Evolutionary conservation across 2,888 invertebrate genomes (phyloP), one percentile per base, ranked within the genome.

Genomic region (Ennomos fuscantarius): DNA sequence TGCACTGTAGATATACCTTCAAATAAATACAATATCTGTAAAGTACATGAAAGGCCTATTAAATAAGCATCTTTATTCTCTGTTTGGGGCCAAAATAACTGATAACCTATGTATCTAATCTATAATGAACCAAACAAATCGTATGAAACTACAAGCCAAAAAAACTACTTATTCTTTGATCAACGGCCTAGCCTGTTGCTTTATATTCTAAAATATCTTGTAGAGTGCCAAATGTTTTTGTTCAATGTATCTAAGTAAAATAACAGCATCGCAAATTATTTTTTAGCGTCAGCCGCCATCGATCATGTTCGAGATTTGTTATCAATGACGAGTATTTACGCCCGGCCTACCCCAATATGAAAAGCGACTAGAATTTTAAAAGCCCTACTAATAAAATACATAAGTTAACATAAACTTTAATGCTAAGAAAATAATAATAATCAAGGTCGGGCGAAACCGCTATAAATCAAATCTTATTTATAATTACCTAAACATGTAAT

Each of bases 61-160:
- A 41, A 36, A 39, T 12, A 31, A 41, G 32, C 33, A 39, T 55
- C 24, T n/a, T 13, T 49, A 10, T 42, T 55, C 36, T 48, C 34
- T 44, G 44, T 12, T 40, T 50, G 56, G 56, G 56, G 56, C 56
- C 56, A 56, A 56, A 56, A 35, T 49, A 35, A 41, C 47, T 57
- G 12, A 15, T 34, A 24, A 42, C 32, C 36, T 40, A n/a, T n/a
- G n/a, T 24, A 24, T 24, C 0, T 3, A 24, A 24, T 6, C 24
- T n/a, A n/a, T n/a, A n/a, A n/a, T n/a, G 6, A 24, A 24, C 1
- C 3, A 24, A 24, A 24, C 3, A 24, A 24, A 24, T 24, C 2
- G 1, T 2, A 24, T 13, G 36, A 44, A 5, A 12, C 31, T 36
- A 46, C 34, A 34, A 24, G 24, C 24, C 1, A 24, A 24, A 24